Evolutionary conservation across 2,888 invertebrate species (phyloP).

Genomic region (Phengaris alcon): DNA sequence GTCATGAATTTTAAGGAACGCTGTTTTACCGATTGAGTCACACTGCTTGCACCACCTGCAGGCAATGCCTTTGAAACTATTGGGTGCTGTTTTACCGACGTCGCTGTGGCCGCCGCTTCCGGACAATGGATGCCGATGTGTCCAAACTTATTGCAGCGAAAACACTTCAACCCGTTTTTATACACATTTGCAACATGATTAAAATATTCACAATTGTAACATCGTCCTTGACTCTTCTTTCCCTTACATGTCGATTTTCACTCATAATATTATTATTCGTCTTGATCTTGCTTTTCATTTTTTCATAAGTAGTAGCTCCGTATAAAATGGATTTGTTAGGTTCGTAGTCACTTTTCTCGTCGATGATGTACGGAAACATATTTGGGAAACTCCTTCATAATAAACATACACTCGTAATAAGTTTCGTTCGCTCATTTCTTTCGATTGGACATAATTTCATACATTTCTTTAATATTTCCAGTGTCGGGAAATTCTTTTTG

Average conservation of each 20-base stretch:
- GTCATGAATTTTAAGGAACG: no score
- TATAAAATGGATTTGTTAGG: constrained; percentile 38
- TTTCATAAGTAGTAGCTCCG: constrained; percentile 37
- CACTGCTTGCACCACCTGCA: no score
- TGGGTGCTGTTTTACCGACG: no score
- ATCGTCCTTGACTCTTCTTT: neutral
- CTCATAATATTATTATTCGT: no score
- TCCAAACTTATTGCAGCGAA: constrained; percentile 27
- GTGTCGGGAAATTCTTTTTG: constrained; percentile 36
- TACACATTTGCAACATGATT: constrained; percentile 5
- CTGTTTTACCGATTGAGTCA: no score
- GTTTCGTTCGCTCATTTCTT: constrained; percentile 35
- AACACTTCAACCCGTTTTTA: constrained; percentile 13
- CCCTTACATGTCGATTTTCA: no score
- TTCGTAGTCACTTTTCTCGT: constrained; percentile 36
- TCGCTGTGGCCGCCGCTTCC: no score
- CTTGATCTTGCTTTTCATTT: neutral
- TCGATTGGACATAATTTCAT: constrained; percentile 37
- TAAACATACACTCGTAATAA: constrained; percentile 31
- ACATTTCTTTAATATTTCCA: constrained; percentile 35
- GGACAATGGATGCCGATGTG: constrained; percentile 25
- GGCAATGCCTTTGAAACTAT: no score
- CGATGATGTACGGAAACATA: constrained; percentile 41
- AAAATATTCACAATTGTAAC: constrained; percentile 16
- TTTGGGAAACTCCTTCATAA: constrained; percentile 31